A percentile compares a stretch with the other conserved stretches of the same genome.
These are phyloP conservation scores for Sanderia malayensis DNA, from an alignment of 30 jellyfish, hydroid and myxozoan genomes.

Conservation along the genomic window DNA sequence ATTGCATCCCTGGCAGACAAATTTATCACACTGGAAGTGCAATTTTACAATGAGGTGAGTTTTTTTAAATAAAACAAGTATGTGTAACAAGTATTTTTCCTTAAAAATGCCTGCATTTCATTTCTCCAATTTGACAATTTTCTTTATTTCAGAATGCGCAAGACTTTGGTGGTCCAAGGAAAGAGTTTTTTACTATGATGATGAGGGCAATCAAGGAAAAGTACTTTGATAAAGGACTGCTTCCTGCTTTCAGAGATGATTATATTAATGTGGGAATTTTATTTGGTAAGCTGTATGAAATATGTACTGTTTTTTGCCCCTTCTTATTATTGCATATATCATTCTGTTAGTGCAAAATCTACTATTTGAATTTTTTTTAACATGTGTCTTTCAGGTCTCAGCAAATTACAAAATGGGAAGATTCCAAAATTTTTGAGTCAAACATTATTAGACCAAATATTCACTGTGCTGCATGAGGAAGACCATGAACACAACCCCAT, in stretches of 20 bases:
- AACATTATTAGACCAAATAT: neutral
- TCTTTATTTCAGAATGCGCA: too few species aligned
- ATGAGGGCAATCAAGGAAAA: too few species aligned
- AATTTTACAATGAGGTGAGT: conserved; percentile 36
- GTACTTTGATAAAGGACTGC: neutral
- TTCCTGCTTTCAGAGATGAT: conserved; percentile 6
- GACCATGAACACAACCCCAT: neutral
- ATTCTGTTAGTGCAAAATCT: too few species aligned
- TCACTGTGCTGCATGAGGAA: neutral
- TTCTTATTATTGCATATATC: too few species aligned
- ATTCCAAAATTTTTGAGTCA: neutral
- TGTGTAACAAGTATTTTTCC: too few species aligned
- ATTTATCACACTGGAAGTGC: conserved; percentile 40
- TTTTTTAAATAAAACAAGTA: too few species aligned
- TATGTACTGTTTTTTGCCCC: too few species aligned
- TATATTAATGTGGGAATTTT: neutral
- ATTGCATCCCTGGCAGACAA: conserved; percentile 15
- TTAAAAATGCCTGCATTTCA: too few species aligned
- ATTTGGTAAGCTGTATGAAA: neutral
- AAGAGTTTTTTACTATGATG: too few species aligned
- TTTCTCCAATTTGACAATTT: too few species aligned
- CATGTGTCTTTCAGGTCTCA: conserved; percentile 1
- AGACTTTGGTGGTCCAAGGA: too few species aligned
- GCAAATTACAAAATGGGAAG: neutral
- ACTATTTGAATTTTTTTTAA: too few species aligned